phyloP scores from a whole-genome alignment of 2,797 vertebrate species.

The Mormyrops attenuatus region DNA sequence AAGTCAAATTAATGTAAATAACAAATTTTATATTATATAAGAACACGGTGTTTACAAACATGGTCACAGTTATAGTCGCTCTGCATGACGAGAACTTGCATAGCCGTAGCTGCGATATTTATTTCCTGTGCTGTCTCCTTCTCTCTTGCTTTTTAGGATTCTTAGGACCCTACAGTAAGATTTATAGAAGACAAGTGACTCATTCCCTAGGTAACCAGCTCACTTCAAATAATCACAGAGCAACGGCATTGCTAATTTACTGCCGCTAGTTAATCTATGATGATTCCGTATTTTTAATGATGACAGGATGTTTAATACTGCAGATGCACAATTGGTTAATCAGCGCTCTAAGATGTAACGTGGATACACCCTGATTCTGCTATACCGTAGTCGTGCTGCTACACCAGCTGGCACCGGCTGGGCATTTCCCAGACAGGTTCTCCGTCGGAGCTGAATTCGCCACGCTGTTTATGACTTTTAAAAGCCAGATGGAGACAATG shows the following conservation, averaged over 20 bases:
- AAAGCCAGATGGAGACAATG: background rate
- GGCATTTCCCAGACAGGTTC: background rate
- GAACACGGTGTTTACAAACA: background rate
- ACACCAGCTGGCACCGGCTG: background rate
- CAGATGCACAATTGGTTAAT: background rate
- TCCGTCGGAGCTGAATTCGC: background rate
- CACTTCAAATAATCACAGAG: background rate
- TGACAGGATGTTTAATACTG: background rate
- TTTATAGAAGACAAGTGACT: conserved; percentile 5
- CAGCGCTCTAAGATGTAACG: background rate
- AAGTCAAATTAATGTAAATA: background rate
- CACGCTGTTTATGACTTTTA: background rate
- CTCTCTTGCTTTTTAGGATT: background rate
- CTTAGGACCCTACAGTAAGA: background rate
- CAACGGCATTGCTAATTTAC: background rate
- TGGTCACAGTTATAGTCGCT: background rate
- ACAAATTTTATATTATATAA: background rate
- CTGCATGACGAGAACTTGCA: background rate
- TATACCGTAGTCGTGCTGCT: background rate
- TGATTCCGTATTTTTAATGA: background rate
- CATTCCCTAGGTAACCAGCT: background rate
- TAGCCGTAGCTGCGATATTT: background rate
- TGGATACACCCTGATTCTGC: background rate
- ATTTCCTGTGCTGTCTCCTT: background rate
- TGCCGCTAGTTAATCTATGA: background rate